phyloP scores from a whole-genome alignment of 2,113 vertebrate species.

The Oncorhynchus keta region DNA sequence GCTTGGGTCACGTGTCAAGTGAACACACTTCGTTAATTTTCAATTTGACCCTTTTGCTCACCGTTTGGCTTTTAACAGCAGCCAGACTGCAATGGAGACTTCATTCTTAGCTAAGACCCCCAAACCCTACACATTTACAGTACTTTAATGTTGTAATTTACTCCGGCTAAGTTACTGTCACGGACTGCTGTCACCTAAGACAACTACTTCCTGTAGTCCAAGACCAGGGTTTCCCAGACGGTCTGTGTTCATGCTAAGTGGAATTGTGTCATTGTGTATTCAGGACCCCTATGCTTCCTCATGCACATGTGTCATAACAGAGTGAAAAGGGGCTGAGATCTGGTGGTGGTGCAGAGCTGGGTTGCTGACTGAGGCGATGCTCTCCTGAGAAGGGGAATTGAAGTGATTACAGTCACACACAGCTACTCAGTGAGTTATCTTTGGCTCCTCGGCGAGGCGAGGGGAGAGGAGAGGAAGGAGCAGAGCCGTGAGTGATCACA shows the following conservation, averaged over 20 bases:
- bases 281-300: slow-evolving; percentile 33
- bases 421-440: slow-evolving; percentile 63
- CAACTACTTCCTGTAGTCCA: not conserved
- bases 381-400: slow-evolving; percentile 66
- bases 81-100: slow-evolving; percentile 25
- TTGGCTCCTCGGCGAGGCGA: slow-evolving; percentile 52
- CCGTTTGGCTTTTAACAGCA: slow-evolving; percentile 40
- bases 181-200: not conserved
- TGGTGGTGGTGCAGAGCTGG: not conserved
- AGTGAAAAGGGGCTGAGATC: slow-evolving; percentile 49
- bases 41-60: slow-evolving; percentile 41
- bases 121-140: slow-evolving; percentile 18
- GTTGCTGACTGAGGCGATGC: slow-evolving; percentile 32
- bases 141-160: slow-evolving; percentile 23
- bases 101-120: slow-evolving; percentile 29
- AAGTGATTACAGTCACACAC: slow-evolving; percentile 68
- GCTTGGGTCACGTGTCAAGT: slow-evolving; percentile 75
- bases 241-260: not conserved
- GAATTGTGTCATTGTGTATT: not conserved
- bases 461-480: slow-evolving; percentile 35
- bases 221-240: not conserved
- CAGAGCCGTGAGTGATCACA: slow-evolving; percentile 48
- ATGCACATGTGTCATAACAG: slow-evolving; percentile 33
- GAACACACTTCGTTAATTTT: slow-evolving; percentile 71
- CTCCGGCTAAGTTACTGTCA: slow-evolving; percentile 2